Evolutionary conservation across 2,113 vertebrate species (phyloP).

Genomic region (Cyphomyrus discorhynchus): DNA sequence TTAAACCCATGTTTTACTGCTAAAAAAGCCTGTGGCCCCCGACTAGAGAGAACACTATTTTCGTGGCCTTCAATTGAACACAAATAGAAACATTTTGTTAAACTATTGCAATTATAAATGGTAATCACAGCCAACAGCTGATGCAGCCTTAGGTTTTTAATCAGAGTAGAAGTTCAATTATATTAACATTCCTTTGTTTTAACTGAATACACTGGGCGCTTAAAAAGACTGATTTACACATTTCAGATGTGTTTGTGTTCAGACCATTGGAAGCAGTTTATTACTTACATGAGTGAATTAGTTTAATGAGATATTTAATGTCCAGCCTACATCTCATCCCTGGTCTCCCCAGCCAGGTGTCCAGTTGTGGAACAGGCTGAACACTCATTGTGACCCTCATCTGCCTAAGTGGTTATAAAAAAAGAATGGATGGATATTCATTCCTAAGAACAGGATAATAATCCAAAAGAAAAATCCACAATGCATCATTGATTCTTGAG

Average conservation of each 20-base stretch:
- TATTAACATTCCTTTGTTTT: background rate
- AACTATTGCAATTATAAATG: background rate
- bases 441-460: background rate
- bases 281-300: background rate
- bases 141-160: background rate
- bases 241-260: background rate
- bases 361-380: background rate
- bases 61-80: background rate
- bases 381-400: background rate
- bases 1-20: background rate
- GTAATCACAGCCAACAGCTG: background rate
- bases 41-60: background rate
- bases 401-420: no score
- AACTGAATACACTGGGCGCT: background rate
- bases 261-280: background rate
- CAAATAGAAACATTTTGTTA: background rate
- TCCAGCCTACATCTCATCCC: background rate
- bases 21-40: background rate
- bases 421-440: background rate
- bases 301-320: background rate
- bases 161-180: background rate
- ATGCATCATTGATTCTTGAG: background rate
- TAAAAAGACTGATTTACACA: background rate
- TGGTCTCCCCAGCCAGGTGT: background rate
- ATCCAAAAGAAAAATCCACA: background rate